phyloP scores from a whole-genome alignment of 1,140 invertebrate species.

The Dinoponera quadriceps region DNA sequence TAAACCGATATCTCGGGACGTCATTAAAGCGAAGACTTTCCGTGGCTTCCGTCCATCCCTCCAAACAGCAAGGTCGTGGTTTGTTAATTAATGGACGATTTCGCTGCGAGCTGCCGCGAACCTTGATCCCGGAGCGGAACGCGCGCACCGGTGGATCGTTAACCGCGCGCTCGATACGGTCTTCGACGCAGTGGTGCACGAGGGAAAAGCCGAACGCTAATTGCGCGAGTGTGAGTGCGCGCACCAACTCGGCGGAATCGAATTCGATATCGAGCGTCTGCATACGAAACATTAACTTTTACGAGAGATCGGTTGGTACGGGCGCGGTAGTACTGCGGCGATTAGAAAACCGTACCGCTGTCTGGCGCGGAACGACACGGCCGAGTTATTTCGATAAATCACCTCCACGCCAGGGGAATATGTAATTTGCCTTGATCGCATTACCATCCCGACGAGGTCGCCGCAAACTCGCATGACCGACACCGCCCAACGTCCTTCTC shows the following conservation, averaged over 20 bases:
- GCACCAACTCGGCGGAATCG: conserved; percentile 27
- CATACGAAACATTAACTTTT: conserved; percentile 28
- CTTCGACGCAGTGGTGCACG: neutral
- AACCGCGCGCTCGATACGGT: conserved; percentile 26
- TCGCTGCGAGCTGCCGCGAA: conserved; percentile 36
- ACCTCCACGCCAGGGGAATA: conserved; percentile 19
- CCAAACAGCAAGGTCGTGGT: conserved; percentile 41
- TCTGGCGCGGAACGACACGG: neutral
- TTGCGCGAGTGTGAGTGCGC: conserved; percentile 1
- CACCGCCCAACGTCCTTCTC: conserved; percentile 13
- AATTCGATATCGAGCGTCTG: conserved; percentile 21
- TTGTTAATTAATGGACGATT: conserved; percentile 60
- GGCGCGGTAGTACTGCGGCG: neutral
- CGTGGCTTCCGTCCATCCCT: conserved; percentile 55
- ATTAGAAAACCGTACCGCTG: conserved; percentile 1
- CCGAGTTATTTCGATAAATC: conserved; percentile 28
- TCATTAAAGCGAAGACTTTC: conserved; percentile 48
- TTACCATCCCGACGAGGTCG: neutral
- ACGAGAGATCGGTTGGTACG: conserved; percentile 1
- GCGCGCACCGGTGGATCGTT: neutral
- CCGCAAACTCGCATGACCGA: conserved; percentile 20
- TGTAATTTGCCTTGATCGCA: conserved; percentile 27
- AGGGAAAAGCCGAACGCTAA: conserved; percentile 29
- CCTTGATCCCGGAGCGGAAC: conserved; percentile 1
- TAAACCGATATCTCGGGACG: conserved; percentile 55